Conservation (phyloP, 1,140 invertebrate species). For the Musca vetustissima region DNA sequence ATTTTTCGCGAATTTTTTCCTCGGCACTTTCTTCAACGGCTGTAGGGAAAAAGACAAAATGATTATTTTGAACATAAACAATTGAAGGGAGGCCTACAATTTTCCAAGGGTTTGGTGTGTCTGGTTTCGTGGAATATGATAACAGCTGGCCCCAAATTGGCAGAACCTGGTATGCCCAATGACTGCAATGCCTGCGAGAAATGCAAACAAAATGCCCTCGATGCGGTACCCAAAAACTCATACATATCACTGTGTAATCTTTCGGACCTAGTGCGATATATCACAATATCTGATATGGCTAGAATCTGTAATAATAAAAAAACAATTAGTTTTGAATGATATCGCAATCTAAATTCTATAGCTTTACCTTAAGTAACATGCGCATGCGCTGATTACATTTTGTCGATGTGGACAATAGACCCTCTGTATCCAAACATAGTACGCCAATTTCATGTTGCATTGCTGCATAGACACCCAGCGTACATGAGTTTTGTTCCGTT, state of each 20-base stretch:
- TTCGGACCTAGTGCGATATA: conserved; percentile 78
- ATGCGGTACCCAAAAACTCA: conserved; percentile 77
- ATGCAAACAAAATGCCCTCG: conserved; percentile 73
- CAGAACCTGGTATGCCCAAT: conserved; percentile 56
- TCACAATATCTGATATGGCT: conserved; percentile 79
- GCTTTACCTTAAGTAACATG: conserved; percentile 70
- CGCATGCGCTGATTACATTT: conserved; percentile 73
- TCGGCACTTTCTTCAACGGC: conserved; percentile 65
- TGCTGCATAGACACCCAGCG: conserved; percentile 79
- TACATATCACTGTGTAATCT: conserved; percentile 78
- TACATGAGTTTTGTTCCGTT: conserved; percentile 72
- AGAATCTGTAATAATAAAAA: too few relatives aligned
- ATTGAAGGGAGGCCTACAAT: conserved; percentile 32
- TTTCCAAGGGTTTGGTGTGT: conserved; percentile 61
- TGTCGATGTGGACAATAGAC: conserved; percentile 61
- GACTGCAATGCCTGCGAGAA: conserved; percentile 68
- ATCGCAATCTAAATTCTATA: conserved; percentile 7
- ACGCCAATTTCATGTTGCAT: conserved; percentile 67
- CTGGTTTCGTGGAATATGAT: conserved; percentile 82
- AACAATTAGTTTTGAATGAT: too few relatives aligned
- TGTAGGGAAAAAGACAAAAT: conserved; percentile 33
- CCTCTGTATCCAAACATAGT: conserved; percentile 81
- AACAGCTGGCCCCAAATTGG: conserved; percentile 71
- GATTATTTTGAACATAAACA: not conserved
- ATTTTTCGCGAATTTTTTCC: conserved; percentile 66